Percentiles rank a stretch among this genome's conserved stretches.
Evolutionary conservation across 1,140 invertebrate genomes (phyloP).

Genomic region (Panagrolaimus sp.): DNA sequence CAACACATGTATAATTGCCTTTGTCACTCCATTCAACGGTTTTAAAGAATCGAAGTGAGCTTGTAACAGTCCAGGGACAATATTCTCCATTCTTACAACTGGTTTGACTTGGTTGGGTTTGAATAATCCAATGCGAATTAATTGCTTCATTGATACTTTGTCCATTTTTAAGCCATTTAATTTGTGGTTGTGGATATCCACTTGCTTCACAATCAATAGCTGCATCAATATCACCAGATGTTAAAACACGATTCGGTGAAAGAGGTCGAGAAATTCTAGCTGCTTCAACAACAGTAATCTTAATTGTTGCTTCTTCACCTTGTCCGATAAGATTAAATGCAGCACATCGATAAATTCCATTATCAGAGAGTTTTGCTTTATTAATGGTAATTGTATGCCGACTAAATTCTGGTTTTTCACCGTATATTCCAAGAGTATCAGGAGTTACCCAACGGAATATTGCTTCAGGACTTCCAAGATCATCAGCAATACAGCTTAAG

Average conservation of each 20-base stretch:
- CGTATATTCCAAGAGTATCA: neutral
- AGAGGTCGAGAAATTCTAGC: slow-evolving; percentile 26
- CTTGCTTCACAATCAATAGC: slow-evolving; percentile 37
- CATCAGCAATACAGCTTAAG: slow-evolving; percentile 32
- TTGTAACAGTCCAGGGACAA: slow-evolving; percentile 24
- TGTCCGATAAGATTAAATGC: slow-evolving; percentile 37
- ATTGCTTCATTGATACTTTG: slow-evolving; percentile 17
- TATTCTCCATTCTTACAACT: slow-evolving; percentile 22
- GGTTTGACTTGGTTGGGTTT: neutral
- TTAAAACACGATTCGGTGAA: slow-evolving; percentile 18
- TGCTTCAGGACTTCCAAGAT: slow-evolving; percentile 41
- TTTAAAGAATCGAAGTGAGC: slow-evolving; percentile 27
- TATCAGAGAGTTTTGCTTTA: slow-evolving; percentile 34
- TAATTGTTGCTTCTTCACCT: slow-evolving; percentile 34
- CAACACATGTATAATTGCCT: slow-evolving; percentile 42
- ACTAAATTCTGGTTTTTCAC: slow-evolving; percentile 18
- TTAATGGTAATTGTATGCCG: slow-evolving; percentile 21
- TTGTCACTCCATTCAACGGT: slow-evolving; percentile 40
- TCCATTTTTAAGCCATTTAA: slow-evolving; percentile 45
- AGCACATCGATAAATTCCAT: slow-evolving; percentile 40
- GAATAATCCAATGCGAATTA: slow-evolving; percentile 25
- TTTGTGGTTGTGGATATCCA: slow-evolving; percentile 39
- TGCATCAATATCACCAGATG: slow-evolving; percentile 28
- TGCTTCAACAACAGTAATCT: slow-evolving; percentile 39
- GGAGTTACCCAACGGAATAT: slow-evolving; percentile 36